Percentiles rank a stretch among this genome's conserved stretches.
Conservation (phyloP, 2,888 invertebrate genomes). For the Drosophila parthenogenetica region DNA sequence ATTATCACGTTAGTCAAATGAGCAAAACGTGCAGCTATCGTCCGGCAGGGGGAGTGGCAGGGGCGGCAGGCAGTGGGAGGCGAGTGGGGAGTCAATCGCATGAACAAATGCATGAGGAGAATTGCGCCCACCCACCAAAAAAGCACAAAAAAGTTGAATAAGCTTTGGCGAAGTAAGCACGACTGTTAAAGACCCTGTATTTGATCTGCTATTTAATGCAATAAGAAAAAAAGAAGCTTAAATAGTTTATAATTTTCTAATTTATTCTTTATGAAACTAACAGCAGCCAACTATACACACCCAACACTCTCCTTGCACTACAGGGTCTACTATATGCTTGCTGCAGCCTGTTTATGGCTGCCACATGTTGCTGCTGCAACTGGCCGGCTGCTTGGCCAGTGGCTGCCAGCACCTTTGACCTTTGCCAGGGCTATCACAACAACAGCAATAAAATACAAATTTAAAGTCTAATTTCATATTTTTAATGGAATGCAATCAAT, state of each 20-base stretch:
- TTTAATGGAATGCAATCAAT: conserved; percentile 55
- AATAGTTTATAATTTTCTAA: too few relatives aligned
- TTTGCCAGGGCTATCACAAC: conserved; percentile 56
- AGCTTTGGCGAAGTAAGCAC: not conserved
- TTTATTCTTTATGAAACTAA: too few relatives aligned
- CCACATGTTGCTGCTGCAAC: conserved; percentile 49
- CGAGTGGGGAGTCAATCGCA: not conserved
- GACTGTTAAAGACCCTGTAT: not conserved
- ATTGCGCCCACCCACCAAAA: conserved; percentile 56
- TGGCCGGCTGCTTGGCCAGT: conserved; percentile 63
- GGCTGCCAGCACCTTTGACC: conserved; percentile 69
- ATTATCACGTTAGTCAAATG: conserved; percentile 85
- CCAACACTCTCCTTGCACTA: not conserved
- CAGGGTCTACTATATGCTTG: conserved; percentile 1
- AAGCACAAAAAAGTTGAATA: conserved; percentile 1
- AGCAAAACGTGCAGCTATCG: conserved; percentile 80
- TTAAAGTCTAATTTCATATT: conserved; percentile 58
- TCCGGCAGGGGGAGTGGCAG: conserved; percentile 13
- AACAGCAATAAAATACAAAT: conserved; percentile 24
- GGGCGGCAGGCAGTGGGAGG: not conserved
- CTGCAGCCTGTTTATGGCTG: conserved; percentile 34
- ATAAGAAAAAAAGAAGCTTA: too few relatives aligned
- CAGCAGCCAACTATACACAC: too few relatives aligned
- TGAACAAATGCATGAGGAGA: conserved; percentile 19
- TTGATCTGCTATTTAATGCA: too few relatives aligned